Evolutionary conservation across 2,797 vertebrate species (phyloP).

Genomic region (Periophthalmus magnuspinnatus): DNA sequence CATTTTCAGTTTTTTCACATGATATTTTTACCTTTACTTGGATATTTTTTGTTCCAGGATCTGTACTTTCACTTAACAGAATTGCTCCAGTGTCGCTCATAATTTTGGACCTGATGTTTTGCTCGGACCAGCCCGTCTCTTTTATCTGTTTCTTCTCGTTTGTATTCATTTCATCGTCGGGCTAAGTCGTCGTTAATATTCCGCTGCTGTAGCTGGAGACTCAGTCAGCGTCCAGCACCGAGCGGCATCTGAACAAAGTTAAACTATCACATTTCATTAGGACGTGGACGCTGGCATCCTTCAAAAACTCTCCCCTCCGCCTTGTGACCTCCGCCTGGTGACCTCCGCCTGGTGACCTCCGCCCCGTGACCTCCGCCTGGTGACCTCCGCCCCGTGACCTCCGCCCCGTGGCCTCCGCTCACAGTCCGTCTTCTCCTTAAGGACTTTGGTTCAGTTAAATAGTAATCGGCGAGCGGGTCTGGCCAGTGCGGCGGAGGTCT

Average conservation of each 20-base stretch:
- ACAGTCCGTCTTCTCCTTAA: constrained; percentile 14
- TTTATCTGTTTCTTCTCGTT: not conserved
- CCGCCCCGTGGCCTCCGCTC: not conserved
- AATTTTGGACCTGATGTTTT: too few relatives aligned
- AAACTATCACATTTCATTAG: not conserved
- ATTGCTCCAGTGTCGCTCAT: too few relatives aligned
- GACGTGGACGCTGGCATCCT: not conserved
- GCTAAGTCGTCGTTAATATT: not conserved
- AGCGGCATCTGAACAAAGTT: not conserved
- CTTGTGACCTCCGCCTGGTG: not conserved
- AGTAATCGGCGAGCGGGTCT: constrained; percentile 7
- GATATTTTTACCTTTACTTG: too few relatives aligned
- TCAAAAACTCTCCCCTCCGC: not conserved
- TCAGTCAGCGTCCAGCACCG: not conserved
- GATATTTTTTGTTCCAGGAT: too few relatives aligned
- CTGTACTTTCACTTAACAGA: too few relatives aligned
- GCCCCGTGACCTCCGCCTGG: not conserved
- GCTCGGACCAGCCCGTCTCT: not conserved
- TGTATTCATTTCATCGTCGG: not conserved
- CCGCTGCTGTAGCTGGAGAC: not conserved
- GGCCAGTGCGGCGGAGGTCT: constrained; percentile 28
- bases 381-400: not conserved
- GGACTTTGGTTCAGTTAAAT: constrained; percentile 23
- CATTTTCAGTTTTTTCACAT: too few relatives aligned
- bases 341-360: too few relatives aligned